Evolutionary conservation across 2,113 vertebrate species (phyloP).

Genomic region (Naja naja): DNA sequence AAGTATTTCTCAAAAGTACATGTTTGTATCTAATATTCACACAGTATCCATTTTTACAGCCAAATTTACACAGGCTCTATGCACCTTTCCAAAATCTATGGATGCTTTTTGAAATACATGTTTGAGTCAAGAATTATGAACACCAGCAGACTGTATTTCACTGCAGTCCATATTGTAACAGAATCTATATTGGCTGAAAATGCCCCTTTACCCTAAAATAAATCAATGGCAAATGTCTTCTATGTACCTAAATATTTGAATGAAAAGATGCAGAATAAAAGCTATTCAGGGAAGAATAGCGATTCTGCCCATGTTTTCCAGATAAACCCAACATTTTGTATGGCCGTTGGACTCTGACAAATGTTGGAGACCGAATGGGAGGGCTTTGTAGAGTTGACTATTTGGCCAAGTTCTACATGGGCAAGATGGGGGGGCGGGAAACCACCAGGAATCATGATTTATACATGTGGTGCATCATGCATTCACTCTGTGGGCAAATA

Average conservation of each 20-base stretch:
- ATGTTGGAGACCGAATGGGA: background rate
- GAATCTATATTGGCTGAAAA: background rate
- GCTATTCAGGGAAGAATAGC: too few species aligned
- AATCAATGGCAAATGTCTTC: background rate
- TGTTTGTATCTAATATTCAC: background rate
- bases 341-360: background rate
- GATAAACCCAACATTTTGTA: background rate
- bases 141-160: background rate
- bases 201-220: background rate
- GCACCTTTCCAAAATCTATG: background rate
- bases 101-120: background rate
- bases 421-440: accelerated
- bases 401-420: background rate
- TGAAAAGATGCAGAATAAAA: background rate
- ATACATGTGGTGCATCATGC: background rate
- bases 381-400: background rate
- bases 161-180: background rate
- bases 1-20: background rate
- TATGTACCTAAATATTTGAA: background rate
- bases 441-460: background rate
- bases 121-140: background rate
- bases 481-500: background rate
- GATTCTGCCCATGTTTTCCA: background rate
- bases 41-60: background rate
- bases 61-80: background rate